Percentiles rank a stretch among this genome's conserved stretches.
Evolutionary conservation across 2,113 vertebrate species (phyloP).

Genomic region (Microtus montanus): DNA sequence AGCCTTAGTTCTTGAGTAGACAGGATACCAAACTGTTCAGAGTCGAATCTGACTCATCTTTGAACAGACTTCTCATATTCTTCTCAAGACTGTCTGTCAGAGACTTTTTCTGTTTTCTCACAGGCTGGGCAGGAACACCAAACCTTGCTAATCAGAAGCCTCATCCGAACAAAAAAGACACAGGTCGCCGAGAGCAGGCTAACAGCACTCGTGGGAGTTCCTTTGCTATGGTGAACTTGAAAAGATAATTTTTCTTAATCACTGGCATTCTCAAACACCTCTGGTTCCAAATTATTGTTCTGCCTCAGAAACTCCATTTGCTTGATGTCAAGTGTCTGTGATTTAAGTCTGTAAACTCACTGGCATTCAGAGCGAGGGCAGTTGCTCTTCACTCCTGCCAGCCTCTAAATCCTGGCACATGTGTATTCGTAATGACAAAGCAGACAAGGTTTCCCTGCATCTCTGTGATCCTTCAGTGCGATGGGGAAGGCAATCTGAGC

Average conservation of each 20-base stretch:
- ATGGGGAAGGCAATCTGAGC: conserved; percentile 71
- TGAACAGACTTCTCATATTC: background rate
- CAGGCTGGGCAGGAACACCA: background rate
- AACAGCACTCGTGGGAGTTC: conserved; percentile 53
- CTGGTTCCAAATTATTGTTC: conserved; percentile 78
- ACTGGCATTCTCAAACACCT: conserved; percentile 76
- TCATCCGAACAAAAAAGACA: conserved; percentile 8
- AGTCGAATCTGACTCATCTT: background rate
- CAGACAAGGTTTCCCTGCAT: conserved; percentile 57
- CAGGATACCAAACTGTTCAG: background rate
- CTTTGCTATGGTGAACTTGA: conserved; percentile 50
- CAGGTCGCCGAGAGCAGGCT: background rate
- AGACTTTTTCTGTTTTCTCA: background rate
- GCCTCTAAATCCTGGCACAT: conserved; percentile 49
- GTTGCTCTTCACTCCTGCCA: conserved; percentile 67
- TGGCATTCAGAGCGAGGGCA: conserved; percentile 61
- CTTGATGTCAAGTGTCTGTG: conserved; percentile 77
- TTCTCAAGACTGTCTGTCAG: background rate
- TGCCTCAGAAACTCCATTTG: conserved; percentile 81
- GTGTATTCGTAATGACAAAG: conserved; percentile 72
- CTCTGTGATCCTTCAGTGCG: conserved; percentile 73
- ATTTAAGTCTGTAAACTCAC: conserved; percentile 75
- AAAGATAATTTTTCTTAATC: conserved; percentile 78
- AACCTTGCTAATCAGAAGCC: background rate
- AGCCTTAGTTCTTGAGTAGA: background rate